A percentile compares a stretch with the other conserved stretches of the same genome.
phyloP scores from a whole-genome alignment of 2,888 invertebrate genomes.

The Acrocera orbiculus region DNA sequence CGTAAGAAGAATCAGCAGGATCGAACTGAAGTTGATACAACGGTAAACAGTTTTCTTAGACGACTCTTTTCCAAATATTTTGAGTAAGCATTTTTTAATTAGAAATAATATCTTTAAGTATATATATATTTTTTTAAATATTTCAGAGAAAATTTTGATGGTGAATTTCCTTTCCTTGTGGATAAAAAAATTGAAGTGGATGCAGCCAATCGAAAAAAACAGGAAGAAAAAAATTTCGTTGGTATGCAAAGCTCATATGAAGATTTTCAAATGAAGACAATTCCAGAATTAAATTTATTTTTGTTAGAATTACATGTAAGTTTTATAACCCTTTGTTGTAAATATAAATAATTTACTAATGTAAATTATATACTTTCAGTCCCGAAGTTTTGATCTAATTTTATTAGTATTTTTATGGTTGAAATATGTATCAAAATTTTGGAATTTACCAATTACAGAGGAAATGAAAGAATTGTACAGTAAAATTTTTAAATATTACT shows the following conservation, averaged over 20 bases:
- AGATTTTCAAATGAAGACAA: conserved; percentile 16
- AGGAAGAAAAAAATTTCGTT: conserved; percentile 3
- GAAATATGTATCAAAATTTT: conserved; percentile 17
- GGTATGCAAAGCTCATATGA: conserved; percentile 11
- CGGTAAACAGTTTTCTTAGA: conserved; percentile 20
- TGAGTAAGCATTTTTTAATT: conserved; percentile 12
- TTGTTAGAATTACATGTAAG: conserved; percentile 13
- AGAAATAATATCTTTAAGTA: not conserved
- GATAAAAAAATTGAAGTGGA: conserved; percentile 7
- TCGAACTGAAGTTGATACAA: conserved; percentile 18
- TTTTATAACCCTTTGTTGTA: not conserved
- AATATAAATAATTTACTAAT: not conserved
- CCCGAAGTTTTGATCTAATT: conserved; percentile 17
- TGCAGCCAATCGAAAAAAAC: conserved; percentile 5
- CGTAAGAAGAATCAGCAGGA: conserved; percentile 21
- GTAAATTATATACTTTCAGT: conserved; percentile 6
- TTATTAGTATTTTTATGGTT: conserved; percentile 19
- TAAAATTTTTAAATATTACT: conserved; percentile 17
- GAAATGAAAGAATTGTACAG: conserved; percentile 17
- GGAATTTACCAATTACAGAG: conserved; percentile 15
- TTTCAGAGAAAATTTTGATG: conserved; percentile 15
- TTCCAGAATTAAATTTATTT: conserved; percentile 16
- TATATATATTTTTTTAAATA: conserved; percentile 4
- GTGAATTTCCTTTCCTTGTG: conserved; percentile 16
- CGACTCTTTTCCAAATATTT: conserved; percentile 19